Percentiles rank a stretch among this genome's conserved stretches.
Conservation (phyloP, 2,888 invertebrate species). For the Priocnemis perturbator region DNA sequence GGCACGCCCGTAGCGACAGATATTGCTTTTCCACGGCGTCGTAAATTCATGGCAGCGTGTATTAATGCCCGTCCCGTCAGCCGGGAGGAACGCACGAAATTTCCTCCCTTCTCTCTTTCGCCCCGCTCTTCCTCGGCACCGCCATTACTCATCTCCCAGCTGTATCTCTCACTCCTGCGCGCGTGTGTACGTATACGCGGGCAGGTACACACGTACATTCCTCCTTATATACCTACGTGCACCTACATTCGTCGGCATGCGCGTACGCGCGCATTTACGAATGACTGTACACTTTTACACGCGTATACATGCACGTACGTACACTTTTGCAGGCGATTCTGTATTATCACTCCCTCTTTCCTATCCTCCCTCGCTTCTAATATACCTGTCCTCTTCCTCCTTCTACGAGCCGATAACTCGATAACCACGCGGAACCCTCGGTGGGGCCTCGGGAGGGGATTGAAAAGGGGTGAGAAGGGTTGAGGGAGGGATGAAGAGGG, state of each 20-base stretch:
- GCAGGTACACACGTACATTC: no score
- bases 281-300: no score
- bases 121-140: conserved; percentile 2
- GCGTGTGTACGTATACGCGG: no score
- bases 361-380: neutral
- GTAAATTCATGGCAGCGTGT: conserved; percentile 45
- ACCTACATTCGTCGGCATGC: no score
- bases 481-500: conserved; percentile 7
- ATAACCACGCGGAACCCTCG: conserved; percentile 21
- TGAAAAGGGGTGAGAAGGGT: no score
- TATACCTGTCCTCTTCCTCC: neutral
- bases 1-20: conserved; percentile 33
- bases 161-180: conserved; percentile 6
- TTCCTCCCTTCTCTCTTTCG: neutral
- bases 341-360: neutral
- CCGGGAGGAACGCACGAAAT: neutral
- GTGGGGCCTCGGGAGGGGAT: no score
- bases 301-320: no score
- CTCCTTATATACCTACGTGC: no score
- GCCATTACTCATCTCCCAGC: conserved; percentile 31
- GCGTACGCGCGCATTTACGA: no score
- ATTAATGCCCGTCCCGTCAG: conserved; percentile 32
- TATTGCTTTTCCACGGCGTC: conserved; percentile 48
- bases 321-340: no score
- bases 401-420: conserved; percentile 26